Base-by-base conservation (phyloP, 1,140 invertebrate species). In the Phocides pigmalion region DNA sequence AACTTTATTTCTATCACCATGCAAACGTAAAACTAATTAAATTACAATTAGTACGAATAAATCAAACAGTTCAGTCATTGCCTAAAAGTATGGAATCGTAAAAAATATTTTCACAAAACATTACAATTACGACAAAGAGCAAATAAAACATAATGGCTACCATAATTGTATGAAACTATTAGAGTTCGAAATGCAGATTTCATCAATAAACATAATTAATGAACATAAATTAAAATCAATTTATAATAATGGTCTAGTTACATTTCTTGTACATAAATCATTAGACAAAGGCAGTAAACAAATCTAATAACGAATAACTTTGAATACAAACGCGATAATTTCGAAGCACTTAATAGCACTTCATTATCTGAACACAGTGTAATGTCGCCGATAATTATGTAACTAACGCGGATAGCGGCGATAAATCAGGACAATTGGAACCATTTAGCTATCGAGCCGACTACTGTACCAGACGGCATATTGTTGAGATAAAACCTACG, bases 401-500 rank as follows among this genome's bases (percentile, higher is more conserved):
- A 61, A 61, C 42, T 61, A 61, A 47, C 56, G 56, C 56, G 42
- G 56, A 47, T 61, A 49, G 28, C 42, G 56, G 25, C 20, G 41
- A 66, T 70, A 66, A 70, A 70, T 70, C 68, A 70, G 53, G 50
- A 64, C 46, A 46, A 44, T 62, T 35, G 32, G 58, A 56, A 49
- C 49, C 51, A 70, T 69, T 66, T 65, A 69, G 72, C 56, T 67
- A 69, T 70, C 63, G 44, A 37, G 22, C 15, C 53, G 41, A 25
- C 54, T 69, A 73, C 66, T 64, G 54, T 61, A 69, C 65, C 50
- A 69, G 58, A 63, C 44, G 54, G 62, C 42, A 64, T 63, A 72
- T 62, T 68, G 63, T 64, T 65, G 59, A 70, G 66, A 76, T 74
- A 73, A 70, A 66, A 72, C 62, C 65, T 39, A 19, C 50, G 64